phyloP scores from a whole-genome alignment of 2,113 vertebrate species.

The Numida meleagris region DNA sequence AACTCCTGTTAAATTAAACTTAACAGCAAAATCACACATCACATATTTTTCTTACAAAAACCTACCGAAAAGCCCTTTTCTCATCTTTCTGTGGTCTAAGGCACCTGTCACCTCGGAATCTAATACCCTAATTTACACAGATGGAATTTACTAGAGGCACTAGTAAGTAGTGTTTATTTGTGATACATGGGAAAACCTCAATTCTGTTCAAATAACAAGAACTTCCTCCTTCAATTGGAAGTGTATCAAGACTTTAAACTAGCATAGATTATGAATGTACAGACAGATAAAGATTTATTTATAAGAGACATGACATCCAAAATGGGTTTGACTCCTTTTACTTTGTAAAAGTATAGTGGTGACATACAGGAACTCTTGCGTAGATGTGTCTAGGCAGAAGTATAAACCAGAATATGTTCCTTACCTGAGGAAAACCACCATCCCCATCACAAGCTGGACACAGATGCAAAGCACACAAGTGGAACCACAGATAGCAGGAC shows the following conservation, averaged over 20 bases:
- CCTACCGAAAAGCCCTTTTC: background rate
- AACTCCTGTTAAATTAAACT: background rate
- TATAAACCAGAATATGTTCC: background rate
- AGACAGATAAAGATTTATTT: background rate
- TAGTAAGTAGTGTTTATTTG: background rate
- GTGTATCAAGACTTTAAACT: background rate
- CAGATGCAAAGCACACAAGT: background rate
- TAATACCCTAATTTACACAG: background rate
- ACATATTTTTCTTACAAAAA: background rate
- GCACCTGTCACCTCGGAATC: background rate
- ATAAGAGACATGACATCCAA: no score
- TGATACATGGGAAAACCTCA: rapidly evolving
- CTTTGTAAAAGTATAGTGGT: background rate
- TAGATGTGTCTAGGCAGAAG: background rate
- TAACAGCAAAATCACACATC: background rate
- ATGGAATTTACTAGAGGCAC: background rate
- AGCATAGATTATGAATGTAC: background rate
- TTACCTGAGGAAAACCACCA: background rate
- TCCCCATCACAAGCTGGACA: background rate
- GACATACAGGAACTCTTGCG: background rate
- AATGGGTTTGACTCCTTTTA: background rate
- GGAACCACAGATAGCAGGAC: background rate
- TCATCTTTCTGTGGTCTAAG: background rate
- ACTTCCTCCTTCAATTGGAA: background rate
- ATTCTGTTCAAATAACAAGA: background rate